These are phyloP conservation scores for Trimorus sp. DNA, from an alignment of 2,888 invertebrate species.

Conservation along the genomic window DNA sequence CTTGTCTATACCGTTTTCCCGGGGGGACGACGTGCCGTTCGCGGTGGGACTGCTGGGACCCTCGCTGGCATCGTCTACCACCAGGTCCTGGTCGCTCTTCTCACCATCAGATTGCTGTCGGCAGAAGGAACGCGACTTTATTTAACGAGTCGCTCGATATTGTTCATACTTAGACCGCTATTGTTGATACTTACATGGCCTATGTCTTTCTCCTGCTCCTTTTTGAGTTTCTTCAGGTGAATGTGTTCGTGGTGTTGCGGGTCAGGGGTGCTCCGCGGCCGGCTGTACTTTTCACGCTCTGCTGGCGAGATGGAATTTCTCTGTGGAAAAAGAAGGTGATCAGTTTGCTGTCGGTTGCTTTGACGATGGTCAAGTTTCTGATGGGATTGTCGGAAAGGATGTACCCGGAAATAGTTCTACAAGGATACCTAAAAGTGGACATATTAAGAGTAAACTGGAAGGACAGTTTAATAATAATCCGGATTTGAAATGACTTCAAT, in stretches of 20 bases:
- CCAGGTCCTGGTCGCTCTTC: slow-evolving; percentile 95
- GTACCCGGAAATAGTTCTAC: too few relatives aligned
- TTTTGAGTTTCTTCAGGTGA: slow-evolving; percentile 87
- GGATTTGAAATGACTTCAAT: too few relatives aligned
- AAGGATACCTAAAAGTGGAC: too few relatives aligned
- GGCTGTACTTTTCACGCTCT: slow-evolving; percentile 87
- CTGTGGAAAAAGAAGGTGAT: slow-evolving; percentile 81
- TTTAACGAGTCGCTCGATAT: slow-evolving; percentile 43
- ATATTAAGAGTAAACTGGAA: too few relatives aligned
- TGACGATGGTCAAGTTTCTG: slow-evolving; percentile 21
- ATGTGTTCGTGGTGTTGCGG: slow-evolving; percentile 86
- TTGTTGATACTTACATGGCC: slow-evolving; percentile 86
- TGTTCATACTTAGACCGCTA: slow-evolving; percentile 12
- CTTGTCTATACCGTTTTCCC: slow-evolving; percentile 93
- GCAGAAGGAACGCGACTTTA: slow-evolving; percentile 64
- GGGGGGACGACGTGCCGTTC: slow-evolving; percentile 93
- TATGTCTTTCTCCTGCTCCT: slow-evolving; percentile 89
- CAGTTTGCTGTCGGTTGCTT: too few relatives aligned
- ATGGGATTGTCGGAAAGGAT: background rate
- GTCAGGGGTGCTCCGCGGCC: slow-evolving; percentile 90
- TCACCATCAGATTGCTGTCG: slow-evolving; percentile 90
- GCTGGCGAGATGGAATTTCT: slow-evolving; percentile 93
- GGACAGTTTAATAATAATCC: too few relatives aligned
- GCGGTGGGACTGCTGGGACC: slow-evolving; percentile 91
- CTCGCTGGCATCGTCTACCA: slow-evolving; percentile 97